Conservation (phyloP, 1,140 invertebrate species). For the Apis mellifera region DNA sequence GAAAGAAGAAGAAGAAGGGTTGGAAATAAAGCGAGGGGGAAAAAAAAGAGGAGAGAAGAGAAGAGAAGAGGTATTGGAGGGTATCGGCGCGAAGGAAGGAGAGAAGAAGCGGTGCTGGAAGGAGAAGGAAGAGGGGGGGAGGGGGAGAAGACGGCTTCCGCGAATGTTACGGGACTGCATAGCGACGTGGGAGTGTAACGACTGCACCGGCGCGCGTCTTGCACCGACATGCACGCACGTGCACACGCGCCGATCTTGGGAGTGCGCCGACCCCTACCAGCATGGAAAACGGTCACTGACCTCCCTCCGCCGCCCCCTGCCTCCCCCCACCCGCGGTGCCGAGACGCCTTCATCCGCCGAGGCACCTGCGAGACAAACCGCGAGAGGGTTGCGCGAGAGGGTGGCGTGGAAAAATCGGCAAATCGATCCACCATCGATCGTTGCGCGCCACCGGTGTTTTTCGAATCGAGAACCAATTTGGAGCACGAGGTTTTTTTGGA, state of each 20-base stretch:
- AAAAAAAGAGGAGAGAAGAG: conserved; percentile 11
- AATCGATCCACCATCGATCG: background rate
- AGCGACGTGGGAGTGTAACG: conserved; percentile 79
- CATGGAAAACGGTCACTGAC: conserved; percentile 74
- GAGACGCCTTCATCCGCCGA: background rate
- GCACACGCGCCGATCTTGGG: conserved; percentile 69
- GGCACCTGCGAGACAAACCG: conserved; percentile 53
- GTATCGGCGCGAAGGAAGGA: background rate
- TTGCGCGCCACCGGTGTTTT: too few species aligned
- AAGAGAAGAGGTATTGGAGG: too few species aligned
- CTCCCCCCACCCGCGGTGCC: background rate
- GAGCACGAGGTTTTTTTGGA: too few species aligned
- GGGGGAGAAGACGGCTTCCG: conserved; percentile 69
- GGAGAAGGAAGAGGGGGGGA: conserved; percentile 26
- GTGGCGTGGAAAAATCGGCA: conserved; percentile 17
- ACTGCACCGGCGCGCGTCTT: conserved; percentile 67
- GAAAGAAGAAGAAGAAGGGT: background rate
- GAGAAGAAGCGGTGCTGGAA: conserved; percentile 7
- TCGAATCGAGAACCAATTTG: too few species aligned
- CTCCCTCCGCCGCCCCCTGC: conserved; percentile 67
- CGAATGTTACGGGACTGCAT: conserved; percentile 82
- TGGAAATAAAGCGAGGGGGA: conserved; percentile 39
- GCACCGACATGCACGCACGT: conserved; percentile 65
- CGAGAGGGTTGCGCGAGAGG: conserved; percentile 29
- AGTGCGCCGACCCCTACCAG: conserved; percentile 78